Conservation (phyloP, 1,140 invertebrate genomes). For the Drosophila pandora region DNA sequence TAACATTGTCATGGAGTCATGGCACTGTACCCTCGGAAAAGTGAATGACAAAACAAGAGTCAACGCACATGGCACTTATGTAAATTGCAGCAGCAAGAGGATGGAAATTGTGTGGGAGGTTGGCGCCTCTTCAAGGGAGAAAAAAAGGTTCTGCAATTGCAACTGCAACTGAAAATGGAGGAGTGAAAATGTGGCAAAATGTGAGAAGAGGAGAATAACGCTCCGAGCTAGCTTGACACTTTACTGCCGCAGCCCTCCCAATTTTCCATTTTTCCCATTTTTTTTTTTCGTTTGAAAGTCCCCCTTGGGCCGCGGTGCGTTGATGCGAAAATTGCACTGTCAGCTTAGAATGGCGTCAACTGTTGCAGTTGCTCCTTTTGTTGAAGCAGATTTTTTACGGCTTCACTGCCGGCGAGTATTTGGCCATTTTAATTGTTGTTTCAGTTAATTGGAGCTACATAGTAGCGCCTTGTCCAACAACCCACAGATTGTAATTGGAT, state of each 20-base stretch:
- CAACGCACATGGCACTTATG: conserved; percentile 48
- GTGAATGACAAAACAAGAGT: conserved; percentile 42
- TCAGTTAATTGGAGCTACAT: conserved; percentile 38
- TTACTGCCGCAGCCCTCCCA: neutral
- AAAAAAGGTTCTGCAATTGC: conserved; percentile 4
- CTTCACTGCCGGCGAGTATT: conserved; percentile 18
- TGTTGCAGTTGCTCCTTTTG: conserved; percentile 49
- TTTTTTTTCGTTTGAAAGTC: neutral
- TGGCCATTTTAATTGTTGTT: conserved; percentile 35
- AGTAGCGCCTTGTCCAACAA: neutral
- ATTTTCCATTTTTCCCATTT: neutral
- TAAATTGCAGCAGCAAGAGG: conserved; percentile 42
- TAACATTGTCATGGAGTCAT: conserved; percentile 21
- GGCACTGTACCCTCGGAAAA: conserved; percentile 12
- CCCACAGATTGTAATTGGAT: conserved; percentile 31
- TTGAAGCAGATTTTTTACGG: conserved; percentile 36
- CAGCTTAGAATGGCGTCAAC: conserved; percentile 51
- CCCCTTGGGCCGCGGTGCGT: conserved; percentile 10
- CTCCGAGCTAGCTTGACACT: conserved; percentile 11
- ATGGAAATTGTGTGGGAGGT: neutral
- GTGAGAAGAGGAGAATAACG: neutral
- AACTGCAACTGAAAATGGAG: conserved; percentile 38
- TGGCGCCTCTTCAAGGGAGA: neutral
- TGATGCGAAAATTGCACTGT: conserved; percentile 68
- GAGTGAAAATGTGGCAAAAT: conserved; percentile 38